Base-by-base conservation (phyloP, 2,888 invertebrate species). In the Anaspis maculata region DNA sequence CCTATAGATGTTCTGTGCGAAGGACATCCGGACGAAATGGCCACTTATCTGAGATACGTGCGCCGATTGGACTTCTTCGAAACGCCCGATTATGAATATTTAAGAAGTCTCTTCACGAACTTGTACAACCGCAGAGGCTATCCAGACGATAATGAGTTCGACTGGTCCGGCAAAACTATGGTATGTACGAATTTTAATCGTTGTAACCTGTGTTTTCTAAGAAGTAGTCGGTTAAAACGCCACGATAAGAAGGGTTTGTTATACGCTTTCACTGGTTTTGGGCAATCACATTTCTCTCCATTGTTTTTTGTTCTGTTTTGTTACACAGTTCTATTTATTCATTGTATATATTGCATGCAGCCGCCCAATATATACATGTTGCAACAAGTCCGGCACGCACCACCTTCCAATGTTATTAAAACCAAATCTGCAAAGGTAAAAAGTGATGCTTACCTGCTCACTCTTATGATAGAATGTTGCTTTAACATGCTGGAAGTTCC, bases 71-170 rank as follows among this genome's bases (percentile, higher is more conserved):
- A 98, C 73, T 98, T 98, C 76, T 98, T 97, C 74, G 98, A 98
- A 76, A 92, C 94, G 51, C 98, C 98, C 39, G 97, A 98, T 74
- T 98, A 98, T 74, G 95, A 97, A 70, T 96, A 96, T 75, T 78
- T 96, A 68, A 79, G 94, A 61, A 89, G 89, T 68, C 79, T 95
- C 69, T 96, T 96, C 74, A 83, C 85, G 67, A 89, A 88, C 68
- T 77, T 92, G 59, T 90, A 87, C 71, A 87, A 88, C 56, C 78
- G 84, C 52, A 81, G 83, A 67, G 85, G 88, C 49, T 88, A 83
- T 68, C 76, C 79, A 54, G 86, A 89, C 68, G 91, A 92, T 69
- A 87, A 86, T 51, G 88, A 90, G 66, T 92, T 90, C 69, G 92
- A 92, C 72, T 92, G 92, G 92, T 88, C 90, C 68, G 91, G 90